Conservation (phyloP, 2,113 vertebrate genomes). For the Phocoena sinus region DNA sequence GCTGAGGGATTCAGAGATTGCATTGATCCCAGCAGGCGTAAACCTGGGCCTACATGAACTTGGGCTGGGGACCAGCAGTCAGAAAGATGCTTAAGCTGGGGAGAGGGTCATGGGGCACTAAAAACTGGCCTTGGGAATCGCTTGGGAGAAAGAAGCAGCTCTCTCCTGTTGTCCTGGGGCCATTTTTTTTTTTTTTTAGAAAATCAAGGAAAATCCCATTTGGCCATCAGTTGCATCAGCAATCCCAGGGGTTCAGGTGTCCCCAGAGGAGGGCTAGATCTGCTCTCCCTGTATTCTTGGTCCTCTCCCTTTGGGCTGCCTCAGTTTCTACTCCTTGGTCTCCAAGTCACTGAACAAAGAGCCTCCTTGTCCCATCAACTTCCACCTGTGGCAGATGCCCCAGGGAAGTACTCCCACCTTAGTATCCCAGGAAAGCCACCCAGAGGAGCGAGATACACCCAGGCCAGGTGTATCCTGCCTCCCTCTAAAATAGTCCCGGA, state of each 20-base stretch:
- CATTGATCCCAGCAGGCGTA: background rate
- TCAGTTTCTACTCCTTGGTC: background rate
- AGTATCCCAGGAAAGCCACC: background rate
- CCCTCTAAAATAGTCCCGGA: background rate
- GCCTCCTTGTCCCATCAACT: background rate
- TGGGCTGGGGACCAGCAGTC: background rate
- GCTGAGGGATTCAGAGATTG: background rate
- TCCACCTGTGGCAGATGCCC: background rate
- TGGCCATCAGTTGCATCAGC: background rate
- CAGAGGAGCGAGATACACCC: background rate
- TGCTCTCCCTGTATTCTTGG: background rate
- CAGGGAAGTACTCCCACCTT: background rate
- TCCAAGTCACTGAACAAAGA: background rate
- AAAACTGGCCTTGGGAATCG: background rate
- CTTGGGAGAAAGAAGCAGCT: background rate
- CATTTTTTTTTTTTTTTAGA: background rate
- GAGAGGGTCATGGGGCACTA: accelerated
- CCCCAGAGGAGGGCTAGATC: background rate
- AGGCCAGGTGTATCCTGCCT: background rate
- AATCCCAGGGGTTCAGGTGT: background rate
- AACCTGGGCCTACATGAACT: background rate
- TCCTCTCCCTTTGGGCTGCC: background rate
- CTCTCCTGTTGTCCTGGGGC: background rate
- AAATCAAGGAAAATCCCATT: background rate
- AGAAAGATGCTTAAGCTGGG: background rate